These are phyloP conservation scores for Neolamprologus kungweensis DNA, from an alignment of 2,113 vertebrate species.

Conservation along the genomic window DNA sequence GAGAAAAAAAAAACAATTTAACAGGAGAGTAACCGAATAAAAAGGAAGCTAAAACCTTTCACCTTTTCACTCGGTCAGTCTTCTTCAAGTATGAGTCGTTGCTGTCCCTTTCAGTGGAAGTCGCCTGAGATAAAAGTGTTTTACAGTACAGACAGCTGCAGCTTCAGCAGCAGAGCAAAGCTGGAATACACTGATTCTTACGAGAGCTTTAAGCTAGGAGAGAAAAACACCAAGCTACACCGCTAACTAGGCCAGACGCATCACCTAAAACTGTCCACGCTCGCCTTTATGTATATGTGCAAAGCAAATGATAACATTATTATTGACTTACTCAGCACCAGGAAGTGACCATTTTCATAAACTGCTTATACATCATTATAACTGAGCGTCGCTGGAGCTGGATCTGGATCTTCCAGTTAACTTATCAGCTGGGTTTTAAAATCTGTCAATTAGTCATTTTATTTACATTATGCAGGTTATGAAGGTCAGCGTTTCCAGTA, in stretches of 20 bases:
- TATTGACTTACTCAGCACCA: neutral
- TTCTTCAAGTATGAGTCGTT: constrained; percentile 18
- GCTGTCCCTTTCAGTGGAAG: neutral
- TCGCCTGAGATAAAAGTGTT: neutral
- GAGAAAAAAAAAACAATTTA: neutral
- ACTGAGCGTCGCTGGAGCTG: neutral
- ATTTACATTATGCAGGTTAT: neutral
- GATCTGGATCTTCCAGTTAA: neutral
- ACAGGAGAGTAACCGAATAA: neutral
- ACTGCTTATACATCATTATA: neutral
- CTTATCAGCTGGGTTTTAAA: neutral
- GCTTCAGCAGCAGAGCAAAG: neutral
- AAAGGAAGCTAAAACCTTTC: neutral
- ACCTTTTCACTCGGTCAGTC: neutral
- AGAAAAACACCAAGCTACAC: neutral
- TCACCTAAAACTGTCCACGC: neutral
- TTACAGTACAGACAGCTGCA: neutral
- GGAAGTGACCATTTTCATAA: neutral
- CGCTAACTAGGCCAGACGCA: neutral
- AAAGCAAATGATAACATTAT: neutral
- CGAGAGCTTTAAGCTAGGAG: neutral
- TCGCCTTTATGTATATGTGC: neutral
- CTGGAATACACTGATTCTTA: neutral
- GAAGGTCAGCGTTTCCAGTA: neutral
- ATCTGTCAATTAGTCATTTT: neutral